These are phyloP conservation scores for Spondyliosoma cantharus DNA, from an alignment of 2,797 vertebrate species.

Conservation along the genomic window DNA sequence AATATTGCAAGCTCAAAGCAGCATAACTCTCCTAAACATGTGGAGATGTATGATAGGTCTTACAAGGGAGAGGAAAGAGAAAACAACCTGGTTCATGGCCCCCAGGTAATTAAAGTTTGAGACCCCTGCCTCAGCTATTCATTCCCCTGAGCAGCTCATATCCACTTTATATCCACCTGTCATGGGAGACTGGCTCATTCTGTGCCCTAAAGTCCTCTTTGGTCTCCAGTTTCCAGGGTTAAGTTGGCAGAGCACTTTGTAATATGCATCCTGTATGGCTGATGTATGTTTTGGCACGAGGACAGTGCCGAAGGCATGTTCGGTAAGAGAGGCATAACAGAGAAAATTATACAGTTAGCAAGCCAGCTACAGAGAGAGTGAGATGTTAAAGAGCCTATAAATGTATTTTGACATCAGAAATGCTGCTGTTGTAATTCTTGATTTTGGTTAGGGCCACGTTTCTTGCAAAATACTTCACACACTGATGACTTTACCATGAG, in stretches of 20 bases:
- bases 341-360: constrained; percentile 43
- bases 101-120: constrained; percentile 39
- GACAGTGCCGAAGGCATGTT: constrained; percentile 28
- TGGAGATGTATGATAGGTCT: no score
- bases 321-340: constrained; percentile 32
- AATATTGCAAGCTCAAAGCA: not conserved
- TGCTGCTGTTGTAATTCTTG: constrained; percentile 30
- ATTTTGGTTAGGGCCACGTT: constrained; percentile 24
- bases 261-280: constrained; percentile 44
- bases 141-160: constrained; percentile 40
- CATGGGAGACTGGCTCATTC: constrained; percentile 39
- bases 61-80: not conserved
- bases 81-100: constrained; percentile 2
- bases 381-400: constrained; percentile 29
- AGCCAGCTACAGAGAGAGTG: constrained; percentile 22
- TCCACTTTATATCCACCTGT: constrained; percentile 66
- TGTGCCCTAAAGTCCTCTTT: constrained; percentile 43
- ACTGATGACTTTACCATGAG: constrained; percentile 20
- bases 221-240: constrained; percentile 56
- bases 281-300: constrained; percentile 58
- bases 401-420: constrained; percentile 42
- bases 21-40: no score
- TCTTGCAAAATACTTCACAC: constrained; percentile 25
- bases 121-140: constrained; percentile 21
- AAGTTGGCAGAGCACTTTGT: constrained; percentile 52